Evolutionary conservation across 2,888 invertebrate genomes (phyloP), one percentile per base, ranked within the genome.

Genomic region (Himalopsyche kuldschensis): DNA sequence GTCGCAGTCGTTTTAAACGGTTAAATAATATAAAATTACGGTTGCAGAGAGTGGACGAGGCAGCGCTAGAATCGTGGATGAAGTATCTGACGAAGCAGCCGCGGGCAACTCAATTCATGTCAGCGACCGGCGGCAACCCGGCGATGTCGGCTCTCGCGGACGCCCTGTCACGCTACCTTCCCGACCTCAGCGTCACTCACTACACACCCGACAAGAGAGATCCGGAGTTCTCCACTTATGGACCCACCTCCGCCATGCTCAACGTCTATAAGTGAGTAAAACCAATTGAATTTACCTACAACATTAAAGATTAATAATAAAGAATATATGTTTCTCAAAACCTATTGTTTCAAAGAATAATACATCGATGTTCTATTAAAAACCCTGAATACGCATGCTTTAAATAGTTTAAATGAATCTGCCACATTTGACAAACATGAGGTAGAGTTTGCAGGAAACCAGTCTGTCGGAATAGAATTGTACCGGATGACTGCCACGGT

Each of bases 211-310:
- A 97, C 89, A 95, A 95, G 88, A 92, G 98, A 27, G 99, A 99
- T 89, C 98, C 98, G 0, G 98, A 99, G 89, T 97, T 96, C 90
- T 94, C 96, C 87, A 95, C 99, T 87, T 99, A 98, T 89, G 95
- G 96, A 87, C 94, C 96, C 63, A 95, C 96, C 0, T 93, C 94
- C 87, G 95, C 96, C 35, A 93, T 92, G 32, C 93, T 99, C 87
- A 96, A 96, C 90, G 95, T 98, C 8, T 98, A 98, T 90, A 97
- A 95, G 97, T 97, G 90, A 90, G 90, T 88, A 78, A 46, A 30
- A 31, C 76, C 11, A 2, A 31, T n/a, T 27, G 20, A 24, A 69
- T 69, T 24, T 3, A 20, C 2, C 20, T 11, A 3, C 3, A 69
- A 4, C 11, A 75, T 11, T 41, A n/a, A 69, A 69, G 4, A 20